Conservation (phyloP, 2,113 vertebrate species). For the Lasiurus cinereus region DNA sequence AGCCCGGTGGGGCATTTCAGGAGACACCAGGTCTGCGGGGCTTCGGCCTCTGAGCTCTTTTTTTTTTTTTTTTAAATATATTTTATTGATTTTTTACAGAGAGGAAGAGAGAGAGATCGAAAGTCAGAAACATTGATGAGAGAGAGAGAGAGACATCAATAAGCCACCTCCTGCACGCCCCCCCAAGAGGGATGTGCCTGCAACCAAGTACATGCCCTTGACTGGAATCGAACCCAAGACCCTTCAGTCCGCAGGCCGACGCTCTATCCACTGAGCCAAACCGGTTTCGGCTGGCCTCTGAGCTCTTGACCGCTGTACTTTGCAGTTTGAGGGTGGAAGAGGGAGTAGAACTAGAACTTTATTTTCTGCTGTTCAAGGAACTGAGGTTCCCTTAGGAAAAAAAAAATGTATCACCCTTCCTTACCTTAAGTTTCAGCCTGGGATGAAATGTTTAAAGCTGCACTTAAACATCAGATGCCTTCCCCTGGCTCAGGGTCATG, state of each 20-base stretch:
- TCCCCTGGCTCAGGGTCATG: neutral
- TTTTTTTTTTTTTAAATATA: too few relatives aligned
- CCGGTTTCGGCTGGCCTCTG: too few relatives aligned
- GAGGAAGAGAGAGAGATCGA: too few relatives aligned
- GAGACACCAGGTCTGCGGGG: neutral
- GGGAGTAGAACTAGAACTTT: slow-evolving; percentile 8
- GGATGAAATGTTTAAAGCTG: neutral
- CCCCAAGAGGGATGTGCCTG: too few relatives aligned
- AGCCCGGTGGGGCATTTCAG: neutral
- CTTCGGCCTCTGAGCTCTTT: neutral
- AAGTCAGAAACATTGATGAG: too few relatives aligned
- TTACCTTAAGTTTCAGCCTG: neutral
- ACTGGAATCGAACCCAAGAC: too few relatives aligned
- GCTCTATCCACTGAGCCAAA: too few relatives aligned
- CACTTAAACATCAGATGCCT: neutral
- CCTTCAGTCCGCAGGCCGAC: too few relatives aligned
- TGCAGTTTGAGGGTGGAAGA: neutral
- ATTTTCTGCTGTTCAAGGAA: neutral
- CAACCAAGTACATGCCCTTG: too few relatives aligned
- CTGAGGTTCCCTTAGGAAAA: neutral
- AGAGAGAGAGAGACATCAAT: too few relatives aligned
- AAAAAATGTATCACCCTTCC: neutral
- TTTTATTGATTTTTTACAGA: too few relatives aligned
- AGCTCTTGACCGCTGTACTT: neutral
- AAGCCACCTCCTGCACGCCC: too few relatives aligned